Evolutionary conservation across 2,888 invertebrate genomes (phyloP).

Genomic region (Notodonta ziczac): DNA sequence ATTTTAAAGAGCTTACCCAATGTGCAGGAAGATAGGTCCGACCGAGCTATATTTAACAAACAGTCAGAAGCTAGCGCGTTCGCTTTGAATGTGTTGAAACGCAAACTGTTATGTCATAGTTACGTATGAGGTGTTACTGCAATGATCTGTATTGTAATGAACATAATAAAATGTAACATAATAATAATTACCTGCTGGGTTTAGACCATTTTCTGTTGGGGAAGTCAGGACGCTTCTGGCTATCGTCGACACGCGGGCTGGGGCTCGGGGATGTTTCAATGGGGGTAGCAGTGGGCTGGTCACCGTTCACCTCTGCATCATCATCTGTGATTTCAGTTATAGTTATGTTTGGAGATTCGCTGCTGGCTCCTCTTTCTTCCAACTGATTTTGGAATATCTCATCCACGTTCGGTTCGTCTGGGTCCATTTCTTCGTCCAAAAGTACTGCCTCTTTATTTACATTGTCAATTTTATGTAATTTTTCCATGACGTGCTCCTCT

Average conservation of each 20-base stretch:
- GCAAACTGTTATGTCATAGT: constrained; percentile 71
- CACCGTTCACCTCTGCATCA: constrained; percentile 55
- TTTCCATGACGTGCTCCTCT: constrained; percentile 76
- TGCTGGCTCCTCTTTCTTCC: constrained; percentile 61
- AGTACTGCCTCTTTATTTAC: constrained; percentile 66
- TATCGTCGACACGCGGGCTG: constrained; percentile 61
- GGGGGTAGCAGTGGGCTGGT: constrained; percentile 60
- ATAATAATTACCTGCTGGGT: constrained; percentile 74
- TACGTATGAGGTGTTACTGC: constrained; percentile 49
- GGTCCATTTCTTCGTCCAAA: constrained; percentile 71
- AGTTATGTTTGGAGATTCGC: constrained; percentile 76
- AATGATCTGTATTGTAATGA: constrained; percentile 31
- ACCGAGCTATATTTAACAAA: constrained; percentile 78
- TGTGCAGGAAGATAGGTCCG: constrained; percentile 76
- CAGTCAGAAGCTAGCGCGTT: constrained; percentile 77
- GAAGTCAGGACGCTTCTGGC: constrained; percentile 55
- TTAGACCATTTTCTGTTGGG: constrained; percentile 74
- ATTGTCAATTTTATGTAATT: constrained; percentile 66
- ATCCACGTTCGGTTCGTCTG: constrained; percentile 74
- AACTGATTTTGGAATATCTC: constrained; percentile 76
- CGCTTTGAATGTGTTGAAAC: constrained; percentile 76
- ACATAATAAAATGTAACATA: constrained; percentile 26
- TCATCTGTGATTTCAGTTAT: constrained; percentile 80
- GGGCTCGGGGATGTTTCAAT: constrained; percentile 77
- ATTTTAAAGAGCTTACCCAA: constrained; percentile 80